Evolutionary conservation across 2,888 invertebrate species (phyloP), one percentile per base, ranked within the genome.

Genomic region (Drosophila anomalata): DNA sequence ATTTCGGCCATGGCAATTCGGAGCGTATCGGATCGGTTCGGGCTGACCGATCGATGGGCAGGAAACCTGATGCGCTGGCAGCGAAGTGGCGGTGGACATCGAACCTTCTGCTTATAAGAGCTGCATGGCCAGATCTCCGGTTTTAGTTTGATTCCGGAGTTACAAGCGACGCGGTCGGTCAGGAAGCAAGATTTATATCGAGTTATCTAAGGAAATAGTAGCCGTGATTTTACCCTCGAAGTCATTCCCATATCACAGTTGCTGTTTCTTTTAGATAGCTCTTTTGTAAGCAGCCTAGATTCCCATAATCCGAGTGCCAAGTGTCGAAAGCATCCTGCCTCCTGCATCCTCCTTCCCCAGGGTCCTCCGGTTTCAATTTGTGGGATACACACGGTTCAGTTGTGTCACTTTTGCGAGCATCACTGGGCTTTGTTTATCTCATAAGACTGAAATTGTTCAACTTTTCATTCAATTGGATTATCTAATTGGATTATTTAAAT

Each of bases 341-440:
- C 11, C 44, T 8, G 31, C 11, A 46, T n/a, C 48, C n/a, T 14
- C 1, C 20, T 22, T n/a, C 36, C 14, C n/a, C 7, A 36, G 36
- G 7, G 14, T 42, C 26, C 56, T 48, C 17, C 11, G 63, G 77
- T 89, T 90, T 89, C 88, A 86, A 85, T 84, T 90, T 90, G 87
- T 92, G 91, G 88, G 92, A 90, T 91, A 90, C 89, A 92, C 92
- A 63, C 81, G 89, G 91, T 88, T 89, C 91, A 90, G 92, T 90
- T 89, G 90, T 90, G 90, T 89, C 71, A 72, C 61, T 60, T 61
- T 42, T 47, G 72, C 53, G 76, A 74, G 71, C 91, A 92, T 92
- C 92, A 92, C 92, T 92, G 92, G 92, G 92, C 92, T 91, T 90
- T 90, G 91, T 92, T 92, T 92, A 90, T 91, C 90, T 87, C 89